Evolutionary conservation across 2,797 vertebrate species (phyloP), one percentile per base, ranked within the genome.

Genomic region (Threskiornis aethiopicus): DNA sequence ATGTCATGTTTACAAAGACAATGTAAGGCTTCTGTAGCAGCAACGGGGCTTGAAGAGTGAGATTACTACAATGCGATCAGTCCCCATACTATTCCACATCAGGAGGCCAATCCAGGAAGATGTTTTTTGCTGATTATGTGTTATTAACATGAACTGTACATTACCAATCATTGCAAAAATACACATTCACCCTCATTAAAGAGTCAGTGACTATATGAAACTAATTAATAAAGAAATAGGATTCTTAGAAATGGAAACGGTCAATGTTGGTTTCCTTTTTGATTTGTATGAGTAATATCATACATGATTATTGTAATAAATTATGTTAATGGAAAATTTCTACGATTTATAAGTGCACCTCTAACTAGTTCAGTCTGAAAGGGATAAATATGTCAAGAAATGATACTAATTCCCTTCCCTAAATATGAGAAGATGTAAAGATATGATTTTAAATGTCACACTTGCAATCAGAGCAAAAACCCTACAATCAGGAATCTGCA

Each of bases 381-480:
- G 84, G 92, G 79, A 93, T 91, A 95, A 93, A 95, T 96, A 86
- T 92, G 51, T 89, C 84, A 91, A 82, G 70, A 91, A 94, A 96
- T 71, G 11, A 70, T 62, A 89, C 65, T 93, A 85, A 85, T 94
- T 97, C 82, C 16, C 37, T 95, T 94, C n/a, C n/a, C 47, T 96
- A 93, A 96, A 73, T 83, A 87, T 64, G 28, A 85, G 42, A 94
- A 87, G 76, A 92, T 35, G 25, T 90, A 87, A 92, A 89, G 75
- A 91, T 59, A 57, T 49, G 67, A 96, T 95, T 95, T 96, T 87
- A 79, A 84, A 54, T 91, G 76, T 84, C 89, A 87, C 33, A 73
- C n/a, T 95, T 94, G 76, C 87, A 96, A 87, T 94, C 95, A 92
- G 87, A 88, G 72, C 35, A 84, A 64, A 93, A 58, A 7, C 25